phyloP scores from a whole-genome alignment of 2,888 invertebrate species.

The Orchesellides sinensis region DNA sequence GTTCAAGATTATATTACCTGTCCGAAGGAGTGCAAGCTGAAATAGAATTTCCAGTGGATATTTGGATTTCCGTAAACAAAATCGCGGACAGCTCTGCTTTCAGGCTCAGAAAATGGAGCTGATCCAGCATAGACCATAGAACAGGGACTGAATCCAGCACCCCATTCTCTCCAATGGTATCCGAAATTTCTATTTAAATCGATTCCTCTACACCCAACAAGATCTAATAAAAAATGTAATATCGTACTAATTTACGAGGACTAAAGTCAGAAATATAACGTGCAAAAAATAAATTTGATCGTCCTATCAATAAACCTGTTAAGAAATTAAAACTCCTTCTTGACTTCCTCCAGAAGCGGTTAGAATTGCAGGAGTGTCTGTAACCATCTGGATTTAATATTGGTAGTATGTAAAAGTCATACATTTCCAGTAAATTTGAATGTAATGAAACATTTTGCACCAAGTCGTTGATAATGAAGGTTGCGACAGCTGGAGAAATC shows the following conservation, averaged over 20 bases:
- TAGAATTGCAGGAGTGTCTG: conserved; percentile 56
- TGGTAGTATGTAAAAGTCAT: conserved; percentile 61
- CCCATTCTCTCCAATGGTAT: conserved; percentile 50
- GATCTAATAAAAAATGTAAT: conserved; percentile 9
- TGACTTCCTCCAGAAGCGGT: conserved; percentile 59
- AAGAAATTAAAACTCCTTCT: conserved; percentile 41
- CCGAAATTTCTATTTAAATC: conserved; percentile 59
- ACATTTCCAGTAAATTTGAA: conserved; percentile 20
- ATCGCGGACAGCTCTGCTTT: conserved; percentile 47
- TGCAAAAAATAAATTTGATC: too few species aligned
- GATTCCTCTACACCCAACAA: conserved; percentile 55
- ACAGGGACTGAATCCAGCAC: conserved; percentile 47
- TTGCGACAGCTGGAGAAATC: conserved; percentile 52
- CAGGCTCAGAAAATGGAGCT: conserved; percentile 38
- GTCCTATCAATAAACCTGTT: conserved; percentile 22
- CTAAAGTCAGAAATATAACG: too few species aligned
- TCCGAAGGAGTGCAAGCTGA: conserved; percentile 58
- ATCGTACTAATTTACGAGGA: too few species aligned
- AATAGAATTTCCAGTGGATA: conserved; percentile 42
- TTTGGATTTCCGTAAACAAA: conserved; percentile 42
- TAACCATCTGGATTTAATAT: conserved; percentile 42
- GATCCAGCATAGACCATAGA: conserved; percentile 48
- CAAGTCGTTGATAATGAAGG: conserved; percentile 55
- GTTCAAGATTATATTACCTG: conserved; percentile 40
- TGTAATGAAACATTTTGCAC: conserved; percentile 27